Percentiles rank a stretch among this genome's conserved stretches.
Evolutionary conservation across 2,888 invertebrate genomes (phyloP).

Genomic region (Stenchaetothrips biformis): DNA sequence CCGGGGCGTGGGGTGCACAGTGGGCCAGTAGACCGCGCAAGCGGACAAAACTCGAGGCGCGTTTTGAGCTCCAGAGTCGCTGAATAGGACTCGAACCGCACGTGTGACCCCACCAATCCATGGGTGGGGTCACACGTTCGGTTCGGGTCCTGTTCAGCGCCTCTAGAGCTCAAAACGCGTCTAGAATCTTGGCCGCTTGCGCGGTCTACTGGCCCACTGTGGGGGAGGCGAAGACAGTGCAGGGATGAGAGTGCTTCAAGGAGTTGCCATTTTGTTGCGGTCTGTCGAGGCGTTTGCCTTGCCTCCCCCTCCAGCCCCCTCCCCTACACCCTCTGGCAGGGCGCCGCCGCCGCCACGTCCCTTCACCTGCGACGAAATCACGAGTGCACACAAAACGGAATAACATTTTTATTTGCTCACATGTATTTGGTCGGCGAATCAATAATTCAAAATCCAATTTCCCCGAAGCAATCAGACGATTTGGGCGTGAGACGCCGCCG

Average conservation of each 20-base stretch:
- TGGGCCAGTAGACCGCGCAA: no score
- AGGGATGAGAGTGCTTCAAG: background rate
- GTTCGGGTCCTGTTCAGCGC: no score
- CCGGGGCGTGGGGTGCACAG: no score
- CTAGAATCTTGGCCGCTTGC: no score
- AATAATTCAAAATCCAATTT: slow-evolving; percentile 25
- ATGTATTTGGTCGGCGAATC: slow-evolving; percentile 19
- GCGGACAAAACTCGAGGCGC: no score
- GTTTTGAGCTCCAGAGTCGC: no score
- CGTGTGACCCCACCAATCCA: no score
- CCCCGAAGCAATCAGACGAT: slow-evolving; percentile 18
- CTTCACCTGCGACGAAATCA: slow-evolving; percentile 19
- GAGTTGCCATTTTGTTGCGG: slow-evolving; percentile 20
- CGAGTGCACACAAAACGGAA: slow-evolving; percentile 24
- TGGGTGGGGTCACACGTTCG: no score
- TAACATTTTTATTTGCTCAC: slow-evolving; percentile 25
- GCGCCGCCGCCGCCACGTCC: background rate
- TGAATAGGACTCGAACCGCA: no score
- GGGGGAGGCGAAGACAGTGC: no score
- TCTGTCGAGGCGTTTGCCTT: slow-evolving; percentile 1
- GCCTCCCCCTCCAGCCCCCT: background rate
- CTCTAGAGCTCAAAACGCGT: no score
- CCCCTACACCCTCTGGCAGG: background rate
- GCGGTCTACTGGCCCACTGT: no score
- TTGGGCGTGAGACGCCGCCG: background rate